Base-by-base conservation (phyloP, 2,888 invertebrate species). In the Thymelicus sylvestris region DNA sequence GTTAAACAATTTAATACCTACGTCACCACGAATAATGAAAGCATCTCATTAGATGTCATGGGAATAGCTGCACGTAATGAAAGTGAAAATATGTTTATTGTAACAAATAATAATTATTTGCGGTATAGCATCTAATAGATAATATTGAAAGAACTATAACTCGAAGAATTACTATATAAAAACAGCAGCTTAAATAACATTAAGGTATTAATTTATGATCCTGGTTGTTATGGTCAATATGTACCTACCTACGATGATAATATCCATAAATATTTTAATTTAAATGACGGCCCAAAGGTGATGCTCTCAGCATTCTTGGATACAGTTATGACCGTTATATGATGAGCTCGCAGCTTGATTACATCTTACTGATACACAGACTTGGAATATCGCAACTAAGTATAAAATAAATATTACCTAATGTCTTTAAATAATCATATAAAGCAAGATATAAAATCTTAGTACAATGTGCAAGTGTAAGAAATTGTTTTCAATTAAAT, bases 1-100 rank as follows among this genome's bases (percentile, higher is more conserved):
- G 88, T 86, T 86, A 83, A 86, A 84, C 86, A 84, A 87, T 89
- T 88, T 91, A 85, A 86, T 89, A 88, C 87, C 86, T 87, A 88
- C 87, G 86, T 87, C 90, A 89, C 87, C 83, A 83, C 81, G 83
- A 82, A 83, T 87, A 86, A 76, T 73, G 68, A 86, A 87, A 81
- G 80, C 84, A 78, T 84, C 86, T 86, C 87, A 86, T 89, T 88
- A 86, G 85, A 80, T 55, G 83, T 82, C 83, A 79, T 79, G 81
- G 80, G 83, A 86, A 87, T 63, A 57, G 59, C 15, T 13, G 47
- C 47, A 59, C 66, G 62, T 64, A 41, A 52, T 38, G 31, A 50
- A 24, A 64, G 48, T 44, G 15, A 15, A 44, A 66, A 66, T 66
- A 38, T n/a, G 15, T 12, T 44, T 6, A 52, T 24, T 44, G 41